Evolutionary conservation across 2,797 vertebrate genomes (phyloP).

Genomic region (Urosaurus nigricauda): DNA sequence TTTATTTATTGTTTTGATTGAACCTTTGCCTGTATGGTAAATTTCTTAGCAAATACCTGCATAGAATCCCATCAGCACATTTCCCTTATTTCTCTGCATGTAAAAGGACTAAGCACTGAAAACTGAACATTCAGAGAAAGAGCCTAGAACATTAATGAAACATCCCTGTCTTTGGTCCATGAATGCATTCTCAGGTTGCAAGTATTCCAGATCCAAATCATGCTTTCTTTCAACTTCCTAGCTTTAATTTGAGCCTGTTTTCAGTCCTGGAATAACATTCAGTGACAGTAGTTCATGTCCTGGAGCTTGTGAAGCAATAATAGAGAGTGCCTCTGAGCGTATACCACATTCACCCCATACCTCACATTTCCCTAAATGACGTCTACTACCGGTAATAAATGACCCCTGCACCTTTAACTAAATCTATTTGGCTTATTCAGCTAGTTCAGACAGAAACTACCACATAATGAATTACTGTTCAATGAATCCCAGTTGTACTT

Average conservation of each 20-base stretch:
- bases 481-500: constrained; percentile 48
- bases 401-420: constrained; percentile 35
- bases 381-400: constrained; percentile 38
- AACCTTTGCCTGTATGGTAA: neutral
- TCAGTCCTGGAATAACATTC: neutral
- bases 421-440: constrained; percentile 14
- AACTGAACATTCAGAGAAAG: neutral
- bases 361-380: constrained; percentile 40
- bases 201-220: neutral
- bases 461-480: constrained; percentile 48
- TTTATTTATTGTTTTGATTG: neutral
- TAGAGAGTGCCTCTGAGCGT: neutral
- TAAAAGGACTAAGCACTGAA: neutral
- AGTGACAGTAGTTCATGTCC: neutral
- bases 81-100: neutral
- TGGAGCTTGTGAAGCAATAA: neutral
- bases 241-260: neutral
- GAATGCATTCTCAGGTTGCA: too few relatives aligned
- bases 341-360: too few relatives aligned
- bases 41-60: neutral
- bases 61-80: neutral
- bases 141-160: neutral
- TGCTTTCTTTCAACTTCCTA: neutral
- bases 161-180: too few relatives aligned
- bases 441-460: constrained; percentile 30